Evolutionary conservation across 2,113 vertebrate genomes (phyloP).

Genomic region (Zosterops hypoxanthus): DNA sequence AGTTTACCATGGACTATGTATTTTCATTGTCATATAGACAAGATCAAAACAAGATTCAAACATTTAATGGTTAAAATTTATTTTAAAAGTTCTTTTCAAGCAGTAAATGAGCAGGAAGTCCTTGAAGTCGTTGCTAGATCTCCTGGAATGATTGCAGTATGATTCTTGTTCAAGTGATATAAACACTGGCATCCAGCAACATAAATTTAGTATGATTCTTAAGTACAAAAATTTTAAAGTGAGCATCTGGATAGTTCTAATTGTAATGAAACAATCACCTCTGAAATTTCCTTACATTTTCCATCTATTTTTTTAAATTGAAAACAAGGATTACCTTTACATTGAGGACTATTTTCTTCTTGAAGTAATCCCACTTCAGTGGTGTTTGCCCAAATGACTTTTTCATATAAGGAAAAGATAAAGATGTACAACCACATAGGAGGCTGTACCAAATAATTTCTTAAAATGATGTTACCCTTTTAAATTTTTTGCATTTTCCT

Average conservation of each 20-base stretch:
- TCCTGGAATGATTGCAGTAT: neutral
- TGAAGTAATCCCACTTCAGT: neutral
- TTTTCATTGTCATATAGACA: slow-evolving; percentile 26
- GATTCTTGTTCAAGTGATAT: neutral
- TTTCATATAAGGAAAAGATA: neutral
- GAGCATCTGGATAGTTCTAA: neutral
- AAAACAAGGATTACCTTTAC: neutral
- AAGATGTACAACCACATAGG: neutral
- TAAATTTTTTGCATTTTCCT: neutral
- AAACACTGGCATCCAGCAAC: neutral
- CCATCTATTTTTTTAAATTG: neutral
- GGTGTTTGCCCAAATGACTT: neutral
- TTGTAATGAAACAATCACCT: neutral
- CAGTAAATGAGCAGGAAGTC: neutral
- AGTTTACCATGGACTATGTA: slow-evolving; percentile 34
- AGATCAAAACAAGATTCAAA: slow-evolving; percentile 65
- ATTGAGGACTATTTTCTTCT: neutral
- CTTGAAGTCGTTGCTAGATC: neutral
- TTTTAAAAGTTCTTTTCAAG: slow-evolving; percentile 38
- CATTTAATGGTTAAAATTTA: slow-evolving; percentile 46
- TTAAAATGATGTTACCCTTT: neutral
- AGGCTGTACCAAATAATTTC: neutral
- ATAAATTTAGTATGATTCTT: neutral
- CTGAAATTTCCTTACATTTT: neutral
- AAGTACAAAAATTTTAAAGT: neutral